These are phyloP conservation scores for Patagioenas fasciata DNA, from an alignment of 2,113 vertebrate genomes.

Conservation along the genomic window DNA sequence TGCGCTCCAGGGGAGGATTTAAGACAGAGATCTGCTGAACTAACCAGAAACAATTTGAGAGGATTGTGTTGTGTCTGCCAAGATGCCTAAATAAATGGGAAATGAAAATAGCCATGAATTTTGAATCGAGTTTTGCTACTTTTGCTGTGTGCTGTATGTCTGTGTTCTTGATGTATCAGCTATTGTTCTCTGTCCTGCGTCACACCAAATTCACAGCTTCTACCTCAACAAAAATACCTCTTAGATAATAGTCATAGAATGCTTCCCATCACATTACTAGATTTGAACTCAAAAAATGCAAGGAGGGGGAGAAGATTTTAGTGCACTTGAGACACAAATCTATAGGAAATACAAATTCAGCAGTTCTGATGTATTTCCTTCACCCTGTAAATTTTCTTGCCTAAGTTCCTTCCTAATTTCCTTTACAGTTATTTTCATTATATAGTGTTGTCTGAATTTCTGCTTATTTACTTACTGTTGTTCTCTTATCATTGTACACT, in stretches of 20 bases:
- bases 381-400: not conserved
- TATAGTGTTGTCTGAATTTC: not conserved
- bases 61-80: not conserved
- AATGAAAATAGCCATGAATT: conserved; percentile 13
- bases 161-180: not conserved
- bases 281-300: not conserved
- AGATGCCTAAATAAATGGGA: conserved; percentile 26
- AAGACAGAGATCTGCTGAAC: not conserved
- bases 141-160: not conserved
- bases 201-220: not conserved
- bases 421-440: not conserved
- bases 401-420: not conserved
- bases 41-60: not conserved
- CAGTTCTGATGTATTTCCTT: not conserved
- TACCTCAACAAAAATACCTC: not conserved
- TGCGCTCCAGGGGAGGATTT: not conserved
- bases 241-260: not conserved
- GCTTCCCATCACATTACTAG: not conserved
- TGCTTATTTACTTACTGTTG: not conserved
- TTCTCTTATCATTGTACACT: not conserved
- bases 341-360: not conserved
- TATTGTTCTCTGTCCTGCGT: not conserved
- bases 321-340: not conserved
- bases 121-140: not conserved
- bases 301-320: not conserved